phyloP scores from a whole-genome alignment of 35 echinoderm and acorn worm species.

The Ophioderma brevispina region DNA sequence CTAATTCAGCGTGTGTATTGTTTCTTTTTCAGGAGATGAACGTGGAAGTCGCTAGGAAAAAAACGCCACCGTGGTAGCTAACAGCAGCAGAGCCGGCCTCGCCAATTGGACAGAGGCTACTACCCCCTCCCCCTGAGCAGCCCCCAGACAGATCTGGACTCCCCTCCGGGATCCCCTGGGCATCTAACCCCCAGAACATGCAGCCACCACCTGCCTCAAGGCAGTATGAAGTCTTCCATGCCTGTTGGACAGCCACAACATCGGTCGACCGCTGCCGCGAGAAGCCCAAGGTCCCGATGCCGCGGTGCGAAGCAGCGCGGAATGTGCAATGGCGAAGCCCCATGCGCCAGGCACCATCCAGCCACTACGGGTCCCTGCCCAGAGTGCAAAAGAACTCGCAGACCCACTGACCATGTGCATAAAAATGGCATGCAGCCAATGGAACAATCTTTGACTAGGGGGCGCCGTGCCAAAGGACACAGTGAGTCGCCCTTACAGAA shows the following conservation, averaged over 20 bases:
- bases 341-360: neutral
- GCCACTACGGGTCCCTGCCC: neutral
- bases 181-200: neutral
- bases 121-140: constrained; percentile 88
- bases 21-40: neutral
- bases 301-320: neutral
- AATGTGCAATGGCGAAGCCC: neutral
- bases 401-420: neutral
- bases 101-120: constrained; percentile 89
- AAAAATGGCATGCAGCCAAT: neutral
- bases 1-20: too few species aligned
- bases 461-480: neutral
- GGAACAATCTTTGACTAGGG: neutral
- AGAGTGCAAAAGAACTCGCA: neutral
- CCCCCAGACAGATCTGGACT: constrained; percentile 72
- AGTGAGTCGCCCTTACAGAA: constrained; percentile 1
- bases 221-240: constrained; percentile 12
- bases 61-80: neutral
- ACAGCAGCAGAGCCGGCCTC: constrained; percentile 24
- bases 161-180: constrained; percentile 28
- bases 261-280: neutral
- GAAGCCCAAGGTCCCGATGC: neutral
- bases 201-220: too few species aligned
- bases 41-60: constrained; percentile 9
- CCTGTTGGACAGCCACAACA: neutral